Percentiles rank a stretch among this genome's conserved stretches.
phyloP scores from a whole-genome alignment of 2,888 invertebrate species.

The Drosophila helvetica region DNA sequence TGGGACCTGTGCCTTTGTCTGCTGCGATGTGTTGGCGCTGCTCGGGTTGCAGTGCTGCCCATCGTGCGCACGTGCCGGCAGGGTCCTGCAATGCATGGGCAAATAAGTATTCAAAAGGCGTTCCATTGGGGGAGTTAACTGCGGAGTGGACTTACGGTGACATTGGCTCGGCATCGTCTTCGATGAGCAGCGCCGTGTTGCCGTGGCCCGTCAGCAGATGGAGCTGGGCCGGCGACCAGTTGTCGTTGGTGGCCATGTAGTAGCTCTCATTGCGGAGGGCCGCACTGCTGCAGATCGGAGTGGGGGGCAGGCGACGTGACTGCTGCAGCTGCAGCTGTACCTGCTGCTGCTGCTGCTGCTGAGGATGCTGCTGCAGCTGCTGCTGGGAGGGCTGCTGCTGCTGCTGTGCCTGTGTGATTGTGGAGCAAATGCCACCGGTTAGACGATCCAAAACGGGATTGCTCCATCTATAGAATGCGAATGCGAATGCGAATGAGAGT shows the following conservation, averaged over 20 bases:
- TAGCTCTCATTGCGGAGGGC: constrained; percentile 94
- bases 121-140: too few relatives aligned
- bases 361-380: constrained; percentile 57
- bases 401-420: constrained; percentile 77
- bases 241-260: constrained; percentile 91
- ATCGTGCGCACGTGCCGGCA: constrained; percentile 73
- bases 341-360: constrained; percentile 31
- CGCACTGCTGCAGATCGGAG: constrained; percentile 41
- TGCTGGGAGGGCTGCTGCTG: constrained; percentile 76
- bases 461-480: constrained; percentile 83
- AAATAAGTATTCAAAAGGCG: too few relatives aligned
- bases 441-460: constrained; percentile 95
- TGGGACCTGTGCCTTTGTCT: constrained; percentile 58
- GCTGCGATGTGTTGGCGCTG: constrained; percentile 70
- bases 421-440: constrained; percentile 88
- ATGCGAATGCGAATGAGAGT: too few relatives aligned
- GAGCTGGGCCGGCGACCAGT: constrained; percentile 85
- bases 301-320: constrained; percentile 50
- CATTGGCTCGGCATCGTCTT: constrained; percentile 86
- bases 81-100: constrained; percentile 59
- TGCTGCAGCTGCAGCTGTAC: constrained; percentile 31
- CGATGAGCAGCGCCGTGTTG: constrained; percentile 87
- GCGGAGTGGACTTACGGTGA: constrained; percentile 79
- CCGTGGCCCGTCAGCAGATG: constrained; percentile 73
- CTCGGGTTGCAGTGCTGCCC: constrained; percentile 71